Evolutionary conservation across 1,140 invertebrate species (phyloP).

Genomic region (Drosophila varians): DNA sequence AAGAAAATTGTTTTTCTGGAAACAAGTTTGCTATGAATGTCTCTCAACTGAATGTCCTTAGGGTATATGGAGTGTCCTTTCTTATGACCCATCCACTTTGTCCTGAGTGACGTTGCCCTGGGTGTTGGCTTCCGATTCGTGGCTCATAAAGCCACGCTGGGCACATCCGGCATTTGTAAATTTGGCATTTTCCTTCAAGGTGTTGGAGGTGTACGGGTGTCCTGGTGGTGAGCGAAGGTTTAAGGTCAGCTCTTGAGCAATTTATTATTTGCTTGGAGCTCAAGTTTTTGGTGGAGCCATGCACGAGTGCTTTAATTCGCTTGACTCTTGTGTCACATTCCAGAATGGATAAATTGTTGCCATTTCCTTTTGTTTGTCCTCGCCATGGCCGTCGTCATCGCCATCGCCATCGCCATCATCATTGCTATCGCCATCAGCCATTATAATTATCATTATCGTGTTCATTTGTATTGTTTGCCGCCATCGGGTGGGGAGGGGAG

Average conservation of each 20-base stretch:
- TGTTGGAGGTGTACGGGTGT: no score
- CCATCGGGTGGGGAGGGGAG: no score
- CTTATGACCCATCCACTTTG: neutral
- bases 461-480: slow-evolving; percentile 59
- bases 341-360: slow-evolving; percentile 69
- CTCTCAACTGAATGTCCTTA: neutral
- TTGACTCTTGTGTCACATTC: slow-evolving; percentile 37
- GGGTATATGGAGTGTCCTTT: slow-evolving; percentile 14
- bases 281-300: slow-evolving; percentile 30
- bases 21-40: neutral
- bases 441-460: slow-evolving; percentile 56
- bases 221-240: slow-evolving; percentile 10
- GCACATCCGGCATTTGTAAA: slow-evolving; percentile 31
- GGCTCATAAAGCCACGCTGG: slow-evolving; percentile 25
- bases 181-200: slow-evolving; percentile 27
- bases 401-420: slow-evolving; percentile 41
- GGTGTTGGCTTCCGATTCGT: slow-evolving; percentile 27
- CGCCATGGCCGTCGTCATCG: slow-evolving; percentile 30
- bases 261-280: slow-evolving; percentile 65
- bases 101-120: slow-evolving; percentile 3
- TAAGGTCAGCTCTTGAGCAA: slow-evolving; percentile 22
- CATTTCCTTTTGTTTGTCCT: slow-evolving; percentile 77
- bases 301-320: slow-evolving; percentile 58
- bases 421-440: slow-evolving; percentile 32
- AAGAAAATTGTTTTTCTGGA: neutral